A percentile compares a stretch with the other conserved stretches of the same genome.
These are phyloP conservation scores for Chinchilla lanigera DNA, from an alignment of 2,113 vertebrate species.

Conservation along the genomic window DNA sequence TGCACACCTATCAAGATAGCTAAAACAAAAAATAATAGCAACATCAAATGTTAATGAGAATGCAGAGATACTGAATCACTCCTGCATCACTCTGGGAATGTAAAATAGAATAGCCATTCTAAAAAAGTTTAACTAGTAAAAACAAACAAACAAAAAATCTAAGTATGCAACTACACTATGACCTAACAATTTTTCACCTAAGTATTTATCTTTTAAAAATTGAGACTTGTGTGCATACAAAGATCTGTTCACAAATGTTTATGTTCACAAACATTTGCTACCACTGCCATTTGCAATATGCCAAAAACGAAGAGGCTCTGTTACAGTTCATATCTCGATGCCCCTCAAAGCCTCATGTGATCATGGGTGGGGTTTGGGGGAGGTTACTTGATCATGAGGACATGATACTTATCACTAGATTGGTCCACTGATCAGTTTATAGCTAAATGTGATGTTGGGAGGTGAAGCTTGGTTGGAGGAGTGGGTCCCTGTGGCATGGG, in stretches of 20 bases:
- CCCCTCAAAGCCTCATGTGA: no score
- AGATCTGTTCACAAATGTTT: not conserved
- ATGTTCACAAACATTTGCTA: not conserved
- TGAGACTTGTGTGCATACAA: not conserved
- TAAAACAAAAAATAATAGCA: slow-evolving; percentile 11
- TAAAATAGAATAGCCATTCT: not conserved
- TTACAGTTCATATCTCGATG: not conserved
- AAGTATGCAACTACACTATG: not conserved
- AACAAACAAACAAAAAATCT: not conserved
- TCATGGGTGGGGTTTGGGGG: no score
- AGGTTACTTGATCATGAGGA: not conserved
- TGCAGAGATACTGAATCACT: not conserved
- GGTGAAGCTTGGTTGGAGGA: not conserved
- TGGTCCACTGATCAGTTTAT: not conserved
- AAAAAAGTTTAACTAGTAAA: not conserved
- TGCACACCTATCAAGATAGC: not conserved
- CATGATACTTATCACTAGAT: not conserved
- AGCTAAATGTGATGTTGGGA: not conserved
- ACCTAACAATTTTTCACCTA: not conserved
- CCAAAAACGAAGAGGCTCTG: not conserved
- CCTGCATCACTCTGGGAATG: not conserved
- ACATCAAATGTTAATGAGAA: not conserved
- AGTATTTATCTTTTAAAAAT: not conserved
- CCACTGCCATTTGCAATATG: not conserved
- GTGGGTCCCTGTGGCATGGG: not conserved